These are phyloP conservation scores for Nasonovia ribisnigri DNA, from an alignment of 2,888 invertebrate species.

Conservation along the genomic window DNA sequence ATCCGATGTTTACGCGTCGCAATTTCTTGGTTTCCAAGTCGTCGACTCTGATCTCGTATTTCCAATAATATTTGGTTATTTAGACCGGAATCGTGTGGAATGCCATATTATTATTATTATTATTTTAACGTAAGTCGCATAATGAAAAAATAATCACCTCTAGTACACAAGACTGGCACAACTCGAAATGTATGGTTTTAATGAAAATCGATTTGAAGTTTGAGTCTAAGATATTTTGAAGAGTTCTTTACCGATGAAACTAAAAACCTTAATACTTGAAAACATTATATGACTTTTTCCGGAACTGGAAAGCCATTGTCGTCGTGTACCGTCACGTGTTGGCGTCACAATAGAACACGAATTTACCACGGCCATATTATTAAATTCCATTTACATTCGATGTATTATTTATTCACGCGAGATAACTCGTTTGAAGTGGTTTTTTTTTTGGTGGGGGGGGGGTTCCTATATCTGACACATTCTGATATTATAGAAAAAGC, in stretches of 20 bases:
- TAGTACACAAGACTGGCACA: no score
- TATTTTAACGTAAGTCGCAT: no score
- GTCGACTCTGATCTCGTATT: neutral
- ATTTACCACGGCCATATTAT: neutral
- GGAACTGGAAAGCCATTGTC: neutral
- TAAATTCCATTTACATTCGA: neutral
- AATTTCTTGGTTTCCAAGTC: neutral
- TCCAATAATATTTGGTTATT: neutral
- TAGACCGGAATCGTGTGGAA: neutral
- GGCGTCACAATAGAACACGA: neutral
- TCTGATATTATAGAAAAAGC: neutral
- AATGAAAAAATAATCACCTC: no score
- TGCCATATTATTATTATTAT: no score
- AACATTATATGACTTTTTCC: no score
- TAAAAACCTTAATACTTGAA: no score
- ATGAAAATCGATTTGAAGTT: no score
- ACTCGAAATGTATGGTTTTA: no score
- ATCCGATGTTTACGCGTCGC: neutral
- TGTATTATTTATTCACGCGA: conserved; percentile 19
- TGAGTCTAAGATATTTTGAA: no score
- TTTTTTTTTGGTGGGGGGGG: no score
- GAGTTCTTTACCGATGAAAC: no score
- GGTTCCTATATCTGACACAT: neutral
- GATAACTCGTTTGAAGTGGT: neutral
- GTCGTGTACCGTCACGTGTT: neutral